These are phyloP conservation scores for Polietes domitor DNA, from an alignment of 2,888 invertebrate species.

Conservation along the genomic window DNA sequence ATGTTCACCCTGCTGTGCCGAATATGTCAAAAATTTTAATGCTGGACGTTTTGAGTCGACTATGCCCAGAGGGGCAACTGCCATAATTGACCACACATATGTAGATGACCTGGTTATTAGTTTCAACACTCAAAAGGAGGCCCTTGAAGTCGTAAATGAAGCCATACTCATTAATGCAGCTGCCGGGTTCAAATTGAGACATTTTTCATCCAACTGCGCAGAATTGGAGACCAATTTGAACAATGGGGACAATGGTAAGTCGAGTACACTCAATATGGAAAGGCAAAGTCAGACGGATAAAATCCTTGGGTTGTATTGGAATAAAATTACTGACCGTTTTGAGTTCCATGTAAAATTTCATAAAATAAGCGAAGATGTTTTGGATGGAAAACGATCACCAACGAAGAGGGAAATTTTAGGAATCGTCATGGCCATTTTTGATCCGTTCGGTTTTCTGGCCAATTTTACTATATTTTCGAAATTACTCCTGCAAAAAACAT, in stretches of 20 bases:
- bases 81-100: constrained; percentile 61
- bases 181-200: constrained; percentile 38
- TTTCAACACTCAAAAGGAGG: constrained; percentile 71
- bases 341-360: constrained; percentile 60
- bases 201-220: constrained; percentile 40
- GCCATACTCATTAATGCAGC: constrained; percentile 33
- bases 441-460: constrained; percentile 62
- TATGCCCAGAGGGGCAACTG: constrained; percentile 59
- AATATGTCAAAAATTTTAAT: constrained; percentile 71
- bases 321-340: constrained; percentile 61
- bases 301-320: constrained; percentile 58
- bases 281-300: constrained; percentile 52
- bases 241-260: constrained; percentile 44
- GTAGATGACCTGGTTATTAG: constrained; percentile 66
- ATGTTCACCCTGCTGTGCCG: constrained; percentile 71
- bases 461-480: constrained; percentile 66
- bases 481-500: constrained; percentile 49
- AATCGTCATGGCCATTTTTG: constrained; percentile 70
- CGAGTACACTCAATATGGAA: constrained; percentile 46
- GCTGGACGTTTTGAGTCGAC: constrained; percentile 51
- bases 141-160: constrained; percentile 66
- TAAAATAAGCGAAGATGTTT: constrained; percentile 55
- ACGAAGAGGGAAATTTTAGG: constrained; percentile 69
- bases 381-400: constrained; percentile 55
- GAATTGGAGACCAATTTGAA: constrained; percentile 8